Evolutionary conservation across 2,113 vertebrate genomes (phyloP).

Genomic region (Parus major): DNA sequence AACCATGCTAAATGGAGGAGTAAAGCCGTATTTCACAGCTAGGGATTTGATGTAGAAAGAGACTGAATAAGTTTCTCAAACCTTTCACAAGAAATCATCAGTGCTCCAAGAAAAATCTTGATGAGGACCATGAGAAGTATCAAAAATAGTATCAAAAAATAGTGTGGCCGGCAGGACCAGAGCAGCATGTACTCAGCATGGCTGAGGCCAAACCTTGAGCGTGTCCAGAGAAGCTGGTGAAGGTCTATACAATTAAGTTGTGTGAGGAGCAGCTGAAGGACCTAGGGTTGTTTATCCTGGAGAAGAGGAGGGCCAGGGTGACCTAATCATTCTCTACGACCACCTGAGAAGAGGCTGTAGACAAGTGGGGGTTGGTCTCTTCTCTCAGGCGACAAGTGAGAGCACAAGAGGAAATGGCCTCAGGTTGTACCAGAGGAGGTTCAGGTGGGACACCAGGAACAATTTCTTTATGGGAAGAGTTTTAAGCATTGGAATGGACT

Average conservation of each 20-base stretch:
- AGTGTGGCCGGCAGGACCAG: background rate
- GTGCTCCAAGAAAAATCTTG: background rate
- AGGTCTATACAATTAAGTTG: background rate
- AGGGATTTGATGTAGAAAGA: background rate
- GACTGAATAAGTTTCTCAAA: background rate
- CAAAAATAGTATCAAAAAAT: background rate
- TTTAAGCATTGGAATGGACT: background rate
- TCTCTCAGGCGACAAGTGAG: background rate
- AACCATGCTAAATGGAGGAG: background rate
- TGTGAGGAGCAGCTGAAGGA: background rate
- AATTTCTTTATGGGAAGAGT: background rate
- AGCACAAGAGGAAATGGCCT: background rate
- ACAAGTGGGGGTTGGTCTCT: background rate
- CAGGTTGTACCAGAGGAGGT: background rate
- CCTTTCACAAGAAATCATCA: background rate
- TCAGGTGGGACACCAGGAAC: background rate
- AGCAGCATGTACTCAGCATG: background rate
- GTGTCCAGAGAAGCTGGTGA: background rate
- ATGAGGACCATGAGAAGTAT: background rate
- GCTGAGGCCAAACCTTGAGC: background rate
- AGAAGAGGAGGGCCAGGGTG: background rate
- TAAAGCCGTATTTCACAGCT: background rate
- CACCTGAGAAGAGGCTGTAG: background rate
- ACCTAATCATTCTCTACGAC: background rate
- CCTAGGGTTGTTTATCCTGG: background rate